Percentiles rank a stretch among this genome's conserved stretches.
These are phyloP conservation scores for Glossophaga mutica DNA, from an alignment of 2,797 vertebrate species.

Conservation along the genomic window DNA sequence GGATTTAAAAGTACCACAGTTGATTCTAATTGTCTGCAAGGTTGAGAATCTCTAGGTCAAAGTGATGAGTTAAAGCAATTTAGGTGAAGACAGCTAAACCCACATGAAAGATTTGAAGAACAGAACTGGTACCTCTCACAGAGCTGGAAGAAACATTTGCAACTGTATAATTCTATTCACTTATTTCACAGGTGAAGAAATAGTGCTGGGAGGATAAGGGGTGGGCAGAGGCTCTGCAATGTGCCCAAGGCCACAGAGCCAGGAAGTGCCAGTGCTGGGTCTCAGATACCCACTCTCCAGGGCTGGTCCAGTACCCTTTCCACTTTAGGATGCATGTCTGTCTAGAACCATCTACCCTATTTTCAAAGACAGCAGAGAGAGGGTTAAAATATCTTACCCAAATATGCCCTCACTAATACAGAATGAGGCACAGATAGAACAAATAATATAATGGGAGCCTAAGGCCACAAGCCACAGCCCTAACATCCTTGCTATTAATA, in stretches of 20 bases:
- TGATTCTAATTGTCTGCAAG: neutral
- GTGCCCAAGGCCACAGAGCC: neutral
- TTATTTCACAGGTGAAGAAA: neutral
- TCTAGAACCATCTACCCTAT: neutral
- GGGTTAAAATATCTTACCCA: neutral
- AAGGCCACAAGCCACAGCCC: constrained; percentile 30
- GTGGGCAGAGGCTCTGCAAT: neutral
- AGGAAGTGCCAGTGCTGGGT: neutral
- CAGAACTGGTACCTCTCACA: neutral
- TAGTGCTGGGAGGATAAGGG: neutral
- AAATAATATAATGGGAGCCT: constrained; percentile 24
- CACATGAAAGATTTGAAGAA: neutral
- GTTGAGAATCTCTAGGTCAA: neutral
- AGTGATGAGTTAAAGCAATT: neutral
- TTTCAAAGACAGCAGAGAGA: neutral
- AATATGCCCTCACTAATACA: neutral
- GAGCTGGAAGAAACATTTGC: neutral
- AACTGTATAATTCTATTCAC: neutral
- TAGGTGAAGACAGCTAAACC: neutral
- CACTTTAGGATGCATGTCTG: neutral
- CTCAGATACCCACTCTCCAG: neutral
- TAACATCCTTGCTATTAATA: constrained; percentile 15
- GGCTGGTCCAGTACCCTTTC: neutral
- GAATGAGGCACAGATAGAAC: neutral
- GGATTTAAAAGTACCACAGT: neutral